Evolutionary conservation across 2,797 vertebrate genomes (phyloP).

Genomic region (Cuculus canorus): DNA sequence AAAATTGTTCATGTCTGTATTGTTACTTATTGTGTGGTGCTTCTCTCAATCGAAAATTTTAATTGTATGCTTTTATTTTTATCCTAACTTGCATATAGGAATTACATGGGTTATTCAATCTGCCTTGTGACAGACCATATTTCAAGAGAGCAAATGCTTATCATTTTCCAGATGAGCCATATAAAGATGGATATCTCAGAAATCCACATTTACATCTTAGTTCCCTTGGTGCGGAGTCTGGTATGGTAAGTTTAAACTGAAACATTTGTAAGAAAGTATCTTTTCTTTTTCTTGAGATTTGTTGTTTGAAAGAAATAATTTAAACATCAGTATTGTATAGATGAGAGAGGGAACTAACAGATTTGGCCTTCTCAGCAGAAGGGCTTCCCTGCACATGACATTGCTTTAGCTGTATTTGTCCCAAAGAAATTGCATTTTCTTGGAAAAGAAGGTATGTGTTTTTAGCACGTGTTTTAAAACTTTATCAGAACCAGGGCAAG

Average conservation of each 20-base stretch:
- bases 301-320: background rate
- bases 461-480: background rate
- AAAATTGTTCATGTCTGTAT: background rate
- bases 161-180: constrained; percentile 89
- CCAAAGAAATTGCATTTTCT: background rate
- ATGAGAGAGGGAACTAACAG: background rate
- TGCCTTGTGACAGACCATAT: constrained; percentile 88
- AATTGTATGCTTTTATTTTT: constrained; percentile 24
- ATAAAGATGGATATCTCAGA: constrained; percentile 90
- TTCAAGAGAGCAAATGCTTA: constrained; percentile 90
- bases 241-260: constrained; percentile 79
- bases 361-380: background rate
- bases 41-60: background rate
- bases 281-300: background rate
- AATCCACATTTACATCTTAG: constrained; percentile 88
- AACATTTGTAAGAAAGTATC: background rate
- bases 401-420: background rate
- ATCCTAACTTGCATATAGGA: constrained; percentile 77
- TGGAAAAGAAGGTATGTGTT: background rate
- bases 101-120: constrained; percentile 84
- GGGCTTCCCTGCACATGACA: background rate
- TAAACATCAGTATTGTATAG: background rate
- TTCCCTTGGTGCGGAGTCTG: constrained; percentile 82
- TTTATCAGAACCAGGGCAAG: background rate
- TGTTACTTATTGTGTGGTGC: background rate